Base-by-base conservation (phyloP, 2,888 invertebrate species). In the Aspidiotus rigidus region DNA sequence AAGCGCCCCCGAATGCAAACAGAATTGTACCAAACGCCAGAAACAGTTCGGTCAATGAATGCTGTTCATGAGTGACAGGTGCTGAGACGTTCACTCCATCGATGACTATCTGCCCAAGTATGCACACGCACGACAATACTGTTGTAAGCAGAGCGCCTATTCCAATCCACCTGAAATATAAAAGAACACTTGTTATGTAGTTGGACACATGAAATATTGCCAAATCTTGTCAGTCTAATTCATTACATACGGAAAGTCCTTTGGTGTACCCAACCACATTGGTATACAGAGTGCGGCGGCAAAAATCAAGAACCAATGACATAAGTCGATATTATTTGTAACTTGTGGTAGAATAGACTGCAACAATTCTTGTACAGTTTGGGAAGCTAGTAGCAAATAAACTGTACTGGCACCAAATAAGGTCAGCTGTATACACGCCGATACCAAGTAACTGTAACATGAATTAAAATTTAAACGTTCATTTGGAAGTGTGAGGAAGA, bases 1-100 rank as follows among this genome's bases (percentile, higher is more conserved):
- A 85, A 7, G 87, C 87, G 3, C 88, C 88, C 7, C 87, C 87
- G 75, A 86, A 87, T 0, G 87, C 82, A 76, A 87, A 88, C 76
- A 86, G 79, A 70, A 88, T 83, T 8, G 85, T 85, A 8, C 88
- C 87, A 74, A 87, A 85, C 0, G 87, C 83, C 41, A 86, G 77
- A 76, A 86, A 87, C 77, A 88, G 86, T 72, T 85, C 84, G 70
- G 80, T 78, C 75, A 86, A 84, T 0, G 81, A 81, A 74, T 84
- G 83, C 10, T 81, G 75, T 10, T 79, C 79, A 70, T 83, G 83
- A 75, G 76, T 78, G 0, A 76, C 77, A 9, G 80, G 79, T 71
- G 79, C 79, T 0, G 79, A 78, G 0, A 76, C 74, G 1, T 76
- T 73, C 11, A 76, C 66, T 13, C 80, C 77, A 74, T 87, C 85